phyloP scores from a whole-genome alignment of 2,113 vertebrate genomes.

The Aldabrachelys gigantea region DNA sequence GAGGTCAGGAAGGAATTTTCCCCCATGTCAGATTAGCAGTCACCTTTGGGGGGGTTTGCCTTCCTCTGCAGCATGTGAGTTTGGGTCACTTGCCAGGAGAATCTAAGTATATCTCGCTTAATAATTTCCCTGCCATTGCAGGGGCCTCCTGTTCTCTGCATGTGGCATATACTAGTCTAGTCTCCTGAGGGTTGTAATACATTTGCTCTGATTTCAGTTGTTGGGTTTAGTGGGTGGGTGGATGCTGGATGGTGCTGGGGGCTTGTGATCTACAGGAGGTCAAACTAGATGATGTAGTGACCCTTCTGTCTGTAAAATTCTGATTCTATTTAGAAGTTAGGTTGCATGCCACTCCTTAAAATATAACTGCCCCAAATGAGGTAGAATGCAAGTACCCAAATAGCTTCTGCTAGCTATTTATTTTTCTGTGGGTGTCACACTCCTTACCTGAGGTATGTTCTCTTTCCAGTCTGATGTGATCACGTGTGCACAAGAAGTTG shows the following conservation, averaged over 20 bases:
- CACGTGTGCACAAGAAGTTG: slow-evolving; percentile 82
- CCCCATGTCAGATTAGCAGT: neutral
- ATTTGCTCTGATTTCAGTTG: neutral
- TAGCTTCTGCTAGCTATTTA: neutral
- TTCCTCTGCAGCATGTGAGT: neutral
- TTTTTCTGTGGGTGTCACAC: neutral
- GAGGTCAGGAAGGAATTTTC: neutral
- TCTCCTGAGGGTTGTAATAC: neutral
- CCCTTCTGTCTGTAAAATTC: neutral
- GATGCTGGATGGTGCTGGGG: neutral
- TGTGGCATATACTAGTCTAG: neutral
- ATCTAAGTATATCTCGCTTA: neutral
- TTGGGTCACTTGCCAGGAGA: neutral
- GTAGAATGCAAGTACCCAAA: neutral
- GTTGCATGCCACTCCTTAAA: neutral
- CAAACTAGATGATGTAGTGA: neutral
- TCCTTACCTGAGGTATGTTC: neutral
- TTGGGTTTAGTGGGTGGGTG: neutral
- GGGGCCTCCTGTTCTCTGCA: neutral
- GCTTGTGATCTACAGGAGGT: neutral
- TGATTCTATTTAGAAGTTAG: neutral
- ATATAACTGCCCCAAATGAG: neutral
- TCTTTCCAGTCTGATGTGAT: slow-evolving; percentile 83
- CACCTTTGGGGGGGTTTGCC: neutral
- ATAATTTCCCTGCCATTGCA: neutral